These are phyloP conservation scores for Chamaetylas fuelleborni DNA, from an alignment of 2,113 vertebrate genomes.

Conservation along the genomic window DNA sequence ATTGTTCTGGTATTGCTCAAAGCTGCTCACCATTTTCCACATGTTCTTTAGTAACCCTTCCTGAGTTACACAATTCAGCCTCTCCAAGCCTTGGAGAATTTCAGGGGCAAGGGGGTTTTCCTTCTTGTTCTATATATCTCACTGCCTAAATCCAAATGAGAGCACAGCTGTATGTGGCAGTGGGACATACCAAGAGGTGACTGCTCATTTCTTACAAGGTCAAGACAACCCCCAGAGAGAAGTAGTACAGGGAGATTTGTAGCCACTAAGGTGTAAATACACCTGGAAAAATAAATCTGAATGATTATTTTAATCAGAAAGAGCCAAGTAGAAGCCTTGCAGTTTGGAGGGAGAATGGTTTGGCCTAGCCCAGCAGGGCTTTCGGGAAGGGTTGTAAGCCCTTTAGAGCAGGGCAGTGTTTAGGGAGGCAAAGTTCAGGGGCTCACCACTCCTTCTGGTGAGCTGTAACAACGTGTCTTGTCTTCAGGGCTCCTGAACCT, in stretches of 20 bases:
- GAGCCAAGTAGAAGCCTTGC: neutral
- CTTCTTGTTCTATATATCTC: rapidly evolving
- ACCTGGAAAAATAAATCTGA: neutral
- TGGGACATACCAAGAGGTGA: rapidly evolving
- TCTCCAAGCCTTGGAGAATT: neutral
- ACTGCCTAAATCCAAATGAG: neutral
- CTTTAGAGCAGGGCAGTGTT: neutral
- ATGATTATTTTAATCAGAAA: neutral
- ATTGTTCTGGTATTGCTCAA: too few relatives aligned
- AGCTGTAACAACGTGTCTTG: rapidly evolving
- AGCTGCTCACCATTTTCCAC: rapidly evolving
- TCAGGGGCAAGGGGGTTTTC: neutral
- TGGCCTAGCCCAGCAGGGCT: neutral
- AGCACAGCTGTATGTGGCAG: rapidly evolving
- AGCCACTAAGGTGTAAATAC: neutral
- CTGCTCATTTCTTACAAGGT: rapidly evolving
- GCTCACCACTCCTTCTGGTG: neutral
- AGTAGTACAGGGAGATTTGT: neutral
- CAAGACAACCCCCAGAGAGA: neutral
- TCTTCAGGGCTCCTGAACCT: neutral
- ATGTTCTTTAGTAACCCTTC: neutral
- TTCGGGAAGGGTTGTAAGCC: neutral
- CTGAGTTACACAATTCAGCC: neutral
- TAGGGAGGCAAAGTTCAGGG: conserved; percentile 32
- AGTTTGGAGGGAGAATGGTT: neutral